phyloP scores from a whole-genome alignment of 2,113 vertebrate species.

The Boulengeromyrus knoepffleri region DNA sequence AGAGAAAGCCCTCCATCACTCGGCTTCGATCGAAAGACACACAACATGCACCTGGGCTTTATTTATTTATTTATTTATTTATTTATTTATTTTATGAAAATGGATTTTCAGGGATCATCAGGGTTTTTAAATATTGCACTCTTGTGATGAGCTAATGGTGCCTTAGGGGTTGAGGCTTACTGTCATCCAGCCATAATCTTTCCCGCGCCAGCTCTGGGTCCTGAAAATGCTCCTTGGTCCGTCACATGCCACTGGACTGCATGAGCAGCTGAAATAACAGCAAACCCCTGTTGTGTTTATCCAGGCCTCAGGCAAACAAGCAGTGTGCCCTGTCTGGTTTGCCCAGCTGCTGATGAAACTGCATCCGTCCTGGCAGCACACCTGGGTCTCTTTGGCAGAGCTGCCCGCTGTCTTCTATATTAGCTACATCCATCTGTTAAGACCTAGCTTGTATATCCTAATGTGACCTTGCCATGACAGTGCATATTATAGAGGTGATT shows the following conservation, averaged over 20 bases:
- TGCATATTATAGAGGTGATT: background rate
- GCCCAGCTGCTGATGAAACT: constrained; percentile 10
- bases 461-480: background rate
- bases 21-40: background rate
- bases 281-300: constrained; percentile 2
- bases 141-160: background rate
- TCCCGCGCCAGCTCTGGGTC: background rate
- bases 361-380: background rate
- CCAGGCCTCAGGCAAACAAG: background rate
- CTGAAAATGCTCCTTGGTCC: no score
- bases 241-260: background rate
- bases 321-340: constrained; percentile 1
- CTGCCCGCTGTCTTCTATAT: background rate
- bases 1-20: background rate
- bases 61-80: background rate
- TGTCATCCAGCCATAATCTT: background rate
- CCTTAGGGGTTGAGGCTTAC: background rate
- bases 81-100: background rate
- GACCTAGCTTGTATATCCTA: background rate
- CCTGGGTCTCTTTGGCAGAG: background rate
- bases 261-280: constrained; percentile 12
- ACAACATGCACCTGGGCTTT: background rate
- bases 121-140: background rate
- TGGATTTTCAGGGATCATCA: background rate
- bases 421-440: background rate